Evolutionary conservation across 2,113 vertebrate species (phyloP), one percentile per base, ranked within the genome.

Genomic region (Hyperopisus bebe): DNA sequence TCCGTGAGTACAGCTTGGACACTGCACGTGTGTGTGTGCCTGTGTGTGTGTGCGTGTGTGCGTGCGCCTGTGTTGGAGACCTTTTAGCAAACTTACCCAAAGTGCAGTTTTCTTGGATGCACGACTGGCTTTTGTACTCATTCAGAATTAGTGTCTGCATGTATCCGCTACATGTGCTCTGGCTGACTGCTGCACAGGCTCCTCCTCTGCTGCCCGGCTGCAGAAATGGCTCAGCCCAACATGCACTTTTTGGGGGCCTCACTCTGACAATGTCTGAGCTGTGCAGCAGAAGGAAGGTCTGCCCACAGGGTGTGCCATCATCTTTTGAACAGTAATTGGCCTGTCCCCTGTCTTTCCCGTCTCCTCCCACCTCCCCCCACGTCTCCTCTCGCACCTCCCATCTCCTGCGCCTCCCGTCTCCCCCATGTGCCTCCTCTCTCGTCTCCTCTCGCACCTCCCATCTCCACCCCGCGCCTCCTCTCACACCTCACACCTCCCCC

Each of bases 1-100:
- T 91, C 95, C 95, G 97, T 98, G 94, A 98, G 97, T 97, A 62
- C 82, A 27, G 39, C 42, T 10, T 19, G 42, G 44, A 10, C 24
- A 17, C 10, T 19, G 62, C 31, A n/a, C 2, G 42, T 35, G 87
- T 31, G 44, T 35, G 44, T n/a, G 21, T 46, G 39, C 66, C 3
- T 4, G 13, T 19, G 86, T 19, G 50, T 39, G 51, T 9, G 31
- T 55, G 6, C 2, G 86, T 87, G 86, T 44, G 86, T 62, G 35
- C 44, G 17, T 5, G 17, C 0, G n/a, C 7, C 8, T 13, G 9
- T 4, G 35, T 87, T 31, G 6, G 5, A 8, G n/a, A 3, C 48
- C 17, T 17, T 53, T 86, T 27, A 58, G 27, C 27, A 24, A 31
- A 4, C 17, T 84, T 50, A 15, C 48, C 19, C 42, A 35, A 9